Conservation (phyloP, 2,888 invertebrate species). For the Branchellion lobata region DNA sequence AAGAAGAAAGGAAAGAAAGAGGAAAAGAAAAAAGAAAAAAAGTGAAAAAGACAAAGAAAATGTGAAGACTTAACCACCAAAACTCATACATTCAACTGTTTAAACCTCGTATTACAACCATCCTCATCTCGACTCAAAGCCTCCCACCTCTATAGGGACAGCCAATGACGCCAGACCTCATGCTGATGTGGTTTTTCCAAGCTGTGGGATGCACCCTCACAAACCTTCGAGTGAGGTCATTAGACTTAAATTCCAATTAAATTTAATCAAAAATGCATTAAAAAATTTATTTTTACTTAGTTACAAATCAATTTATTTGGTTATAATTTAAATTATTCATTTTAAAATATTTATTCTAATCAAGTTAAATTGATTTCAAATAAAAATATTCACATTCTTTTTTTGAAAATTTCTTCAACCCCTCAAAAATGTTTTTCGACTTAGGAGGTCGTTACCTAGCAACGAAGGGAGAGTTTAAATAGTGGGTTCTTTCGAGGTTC, state of each 20-base stretch:
- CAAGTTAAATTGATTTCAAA: no score
- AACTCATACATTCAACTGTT: neutral
- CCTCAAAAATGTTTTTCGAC: no score
- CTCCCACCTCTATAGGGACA: constrained; percentile 63
- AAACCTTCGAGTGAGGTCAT: constrained; percentile 57
- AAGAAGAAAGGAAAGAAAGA: neutral
- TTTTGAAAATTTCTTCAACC: no score
- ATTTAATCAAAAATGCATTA: no score
- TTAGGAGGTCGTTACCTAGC: no score
- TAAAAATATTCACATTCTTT: no score
- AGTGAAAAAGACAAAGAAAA: no score
- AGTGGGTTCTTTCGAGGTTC: constrained; percentile 64
- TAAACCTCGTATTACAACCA: neutral
- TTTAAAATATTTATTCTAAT: no score
- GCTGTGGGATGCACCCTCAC: constrained; percentile 65
- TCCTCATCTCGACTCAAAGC: neutral
- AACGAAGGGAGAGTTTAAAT: constrained; percentile 65
- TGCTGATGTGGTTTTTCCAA: constrained; percentile 64
- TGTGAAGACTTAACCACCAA: neutral
- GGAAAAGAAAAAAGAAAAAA: neutral
- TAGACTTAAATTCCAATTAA: no score
- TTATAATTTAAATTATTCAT: no score
- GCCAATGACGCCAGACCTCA: constrained; percentile 65
- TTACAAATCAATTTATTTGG: no score
- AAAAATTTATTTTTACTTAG: no score